A percentile compares a stretch with the other conserved stretches of the same genome.
These are phyloP conservation scores for Hermetia illucens DNA, from an alignment of 1,140 invertebrate genomes.

Conservation along the genomic window DNA sequence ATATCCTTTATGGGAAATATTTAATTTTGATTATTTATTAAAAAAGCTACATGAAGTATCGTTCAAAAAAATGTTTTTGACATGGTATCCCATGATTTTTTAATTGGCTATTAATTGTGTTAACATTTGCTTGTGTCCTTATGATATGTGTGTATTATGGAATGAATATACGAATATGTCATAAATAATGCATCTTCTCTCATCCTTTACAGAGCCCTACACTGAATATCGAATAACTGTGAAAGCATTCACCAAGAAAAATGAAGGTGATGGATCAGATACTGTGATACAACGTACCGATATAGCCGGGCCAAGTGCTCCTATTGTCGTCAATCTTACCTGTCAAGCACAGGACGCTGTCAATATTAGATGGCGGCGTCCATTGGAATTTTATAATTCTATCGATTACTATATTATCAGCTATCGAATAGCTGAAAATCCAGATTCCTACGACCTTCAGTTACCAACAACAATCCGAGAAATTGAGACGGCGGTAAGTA, in stretches of 20 bases:
- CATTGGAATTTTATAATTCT: constrained; percentile 52
- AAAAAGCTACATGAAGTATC: no score
- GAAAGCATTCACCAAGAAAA: constrained; percentile 56
- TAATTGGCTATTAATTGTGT: no score
- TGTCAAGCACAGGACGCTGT: constrained; percentile 63
- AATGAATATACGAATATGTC: no score
- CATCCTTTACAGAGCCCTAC: constrained; percentile 55
- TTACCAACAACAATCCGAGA: constrained; percentile 42
- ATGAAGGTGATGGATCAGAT: constrained; percentile 60
- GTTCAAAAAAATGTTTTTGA: no score
- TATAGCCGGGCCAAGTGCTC: constrained; percentile 63
- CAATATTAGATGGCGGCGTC: constrained; percentile 67
- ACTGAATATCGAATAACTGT: constrained; percentile 78
- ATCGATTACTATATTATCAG: constrained; percentile 70
- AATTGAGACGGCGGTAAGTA: constrained; percentile 42
- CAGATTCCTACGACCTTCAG: constrained; percentile 45
- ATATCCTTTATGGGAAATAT: no score
- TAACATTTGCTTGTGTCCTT: no score
- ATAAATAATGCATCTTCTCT: no score
- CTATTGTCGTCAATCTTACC: constrained; percentile 64
- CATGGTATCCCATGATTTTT: no score
- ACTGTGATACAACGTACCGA: constrained; percentile 61
- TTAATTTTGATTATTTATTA: no score
- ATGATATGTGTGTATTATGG: no score
- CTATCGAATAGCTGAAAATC: constrained; percentile 41